phyloP scores from a whole-genome alignment of 2,113 vertebrate species.

The Tyrannus savana region DNA sequence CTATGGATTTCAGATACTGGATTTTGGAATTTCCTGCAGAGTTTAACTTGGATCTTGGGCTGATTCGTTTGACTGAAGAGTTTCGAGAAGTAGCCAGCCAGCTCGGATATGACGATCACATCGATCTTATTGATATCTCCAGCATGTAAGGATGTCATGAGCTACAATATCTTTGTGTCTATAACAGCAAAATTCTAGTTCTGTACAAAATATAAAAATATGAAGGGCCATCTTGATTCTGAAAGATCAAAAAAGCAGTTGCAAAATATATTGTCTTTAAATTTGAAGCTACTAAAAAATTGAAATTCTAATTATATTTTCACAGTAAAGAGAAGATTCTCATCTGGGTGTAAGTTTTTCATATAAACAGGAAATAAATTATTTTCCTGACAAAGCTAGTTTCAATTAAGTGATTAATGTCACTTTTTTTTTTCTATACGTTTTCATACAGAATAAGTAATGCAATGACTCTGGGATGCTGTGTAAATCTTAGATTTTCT shows the following conservation, averaged over 20 bases:
- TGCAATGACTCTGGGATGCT: background rate
- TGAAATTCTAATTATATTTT: background rate
- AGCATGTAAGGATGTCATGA: conserved; percentile 86
- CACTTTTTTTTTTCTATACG: background rate
- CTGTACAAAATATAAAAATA: background rate
- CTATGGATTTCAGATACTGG: conserved; percentile 89
- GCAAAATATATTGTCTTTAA: background rate
- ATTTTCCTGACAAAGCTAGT: background rate
- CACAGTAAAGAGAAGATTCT: background rate
- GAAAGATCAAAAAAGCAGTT: background rate
- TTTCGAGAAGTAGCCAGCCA: conserved; percentile 87
- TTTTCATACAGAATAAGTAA: background rate
- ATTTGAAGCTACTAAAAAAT: background rate
- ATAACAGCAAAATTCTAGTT: background rate
- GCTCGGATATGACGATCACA: conserved; percentile 88
- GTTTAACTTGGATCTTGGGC: conserved; percentile 94
- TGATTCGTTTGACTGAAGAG: conserved; percentile 91
- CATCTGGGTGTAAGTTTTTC: background rate
- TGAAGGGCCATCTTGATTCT: background rate
- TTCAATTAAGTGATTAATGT: background rate
- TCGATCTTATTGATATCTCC: conserved; percentile 94
- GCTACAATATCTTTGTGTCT: background rate
- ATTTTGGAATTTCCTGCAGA: conserved; percentile 96
- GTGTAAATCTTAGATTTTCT: background rate
- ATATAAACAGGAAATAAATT: background rate